Conservation (phyloP, 2,888 invertebrate species). For the Oeneis ivallda region DNA sequence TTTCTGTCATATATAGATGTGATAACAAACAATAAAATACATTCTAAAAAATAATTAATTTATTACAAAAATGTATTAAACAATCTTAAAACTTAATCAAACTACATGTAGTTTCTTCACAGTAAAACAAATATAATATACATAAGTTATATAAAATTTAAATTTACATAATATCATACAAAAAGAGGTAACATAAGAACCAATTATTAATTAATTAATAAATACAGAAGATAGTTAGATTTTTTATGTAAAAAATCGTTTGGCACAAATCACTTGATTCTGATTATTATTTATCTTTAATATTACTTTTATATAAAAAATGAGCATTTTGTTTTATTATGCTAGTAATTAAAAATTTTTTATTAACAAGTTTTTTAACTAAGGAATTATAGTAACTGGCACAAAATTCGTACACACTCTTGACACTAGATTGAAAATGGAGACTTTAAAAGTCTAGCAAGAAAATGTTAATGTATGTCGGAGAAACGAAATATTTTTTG, state of each 20-base stretch:
- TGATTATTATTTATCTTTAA: constrained; percentile 26
- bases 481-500: too few species aligned
- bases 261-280: constrained; percentile 63
- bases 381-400: constrained; percentile 69
- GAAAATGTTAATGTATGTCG: too few species aligned
- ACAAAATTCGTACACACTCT: constrained; percentile 65
- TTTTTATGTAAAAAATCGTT: constrained; percentile 46
- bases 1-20: background rate
- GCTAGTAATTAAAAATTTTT: constrained; percentile 34
- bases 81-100: constrained; percentile 49
- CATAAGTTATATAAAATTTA: background rate
- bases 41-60: constrained; percentile 61
- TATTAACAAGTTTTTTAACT: constrained; percentile 41
- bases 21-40: constrained; percentile 25
- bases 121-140: constrained; percentile 52
- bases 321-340: constrained; percentile 61
- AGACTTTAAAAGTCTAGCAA: background rate
- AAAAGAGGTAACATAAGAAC: constrained; percentile 63
- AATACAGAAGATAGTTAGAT: constrained; percentile 46
- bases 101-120: constrained; percentile 56
- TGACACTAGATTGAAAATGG: background rate
- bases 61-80: constrained; percentile 67
- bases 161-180: constrained; percentile 55
- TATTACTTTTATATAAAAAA: constrained; percentile 44
- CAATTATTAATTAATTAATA: constrained; percentile 47